Base-by-base conservation (phyloP, 64 coral and sea anemone genomes). In the Montipora capricornis region DNA sequence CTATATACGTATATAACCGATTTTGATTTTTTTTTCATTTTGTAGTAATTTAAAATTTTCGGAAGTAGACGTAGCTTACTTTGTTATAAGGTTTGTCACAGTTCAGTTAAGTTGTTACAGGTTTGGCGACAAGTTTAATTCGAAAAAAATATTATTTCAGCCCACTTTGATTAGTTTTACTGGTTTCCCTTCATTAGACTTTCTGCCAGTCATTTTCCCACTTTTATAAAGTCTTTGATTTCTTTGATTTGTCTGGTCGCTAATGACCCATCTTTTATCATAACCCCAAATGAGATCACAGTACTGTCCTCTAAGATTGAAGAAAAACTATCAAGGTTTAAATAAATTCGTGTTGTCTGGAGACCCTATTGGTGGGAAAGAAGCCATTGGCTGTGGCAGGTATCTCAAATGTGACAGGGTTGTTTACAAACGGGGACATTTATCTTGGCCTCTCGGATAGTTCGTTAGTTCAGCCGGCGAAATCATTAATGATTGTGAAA, bases 401-500 rank as follows among this genome's bases (percentile, higher is more conserved):
- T 2, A 10, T 50, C 8, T 8, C 44, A 7, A 11, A 12, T 19
- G 7, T 86, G 82, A 86, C 82, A 49, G 47, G 15, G 0, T 47
- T 86, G 62, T 86, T 51, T 50, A 64, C 4, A 13, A 44, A 86
- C 37, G 47, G 4, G 19, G 46, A 86, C 45, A 68, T 84, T 68
- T 84, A 68, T 6, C 22, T 5, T 10, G 55, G 0, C 26, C 60
- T 62, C 44, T 62, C 17, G 47, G 19, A 6, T 50, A 8, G 6
- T 16, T 5, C 19, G 66, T 73, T 70, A 70, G 62, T 7, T 86
- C 82, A 86, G 82, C 82, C 66, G 82, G 29, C 5, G 15, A 86
- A 20, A 73, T 71, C 17, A 86, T 86, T 86, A 73, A 86, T 86
- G 66, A 71, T 19, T 49, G 64, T 49, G 82, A 44, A 71, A 86